Conservation (phyloP, 2,797 vertebrate species). For the Chromis chromis region DNA sequence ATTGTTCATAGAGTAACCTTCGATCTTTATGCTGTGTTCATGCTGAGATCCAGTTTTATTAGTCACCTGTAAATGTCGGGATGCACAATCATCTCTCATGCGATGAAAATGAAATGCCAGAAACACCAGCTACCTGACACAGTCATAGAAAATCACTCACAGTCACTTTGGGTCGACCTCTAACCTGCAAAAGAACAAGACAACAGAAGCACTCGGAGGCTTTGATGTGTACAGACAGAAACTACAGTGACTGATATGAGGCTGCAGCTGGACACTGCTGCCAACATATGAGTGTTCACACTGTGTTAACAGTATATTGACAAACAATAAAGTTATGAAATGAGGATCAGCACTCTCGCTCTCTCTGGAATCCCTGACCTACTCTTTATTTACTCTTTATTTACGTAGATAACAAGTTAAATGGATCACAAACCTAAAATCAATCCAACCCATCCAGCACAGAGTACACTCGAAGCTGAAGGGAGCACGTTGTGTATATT, state of each 20-base stretch:
- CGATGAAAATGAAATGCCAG: conserved; percentile 32
- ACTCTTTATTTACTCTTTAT: not conserved
- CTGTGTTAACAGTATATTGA: not conserved
- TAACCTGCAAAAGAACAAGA: conserved; percentile 9
- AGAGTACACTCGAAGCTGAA: not conserved
- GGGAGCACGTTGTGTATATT: not conserved
- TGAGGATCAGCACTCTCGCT: not conserved
- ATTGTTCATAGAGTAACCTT: conserved; percentile 17
- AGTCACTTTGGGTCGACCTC: conserved; percentile 13
- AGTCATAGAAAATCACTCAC: not conserved
- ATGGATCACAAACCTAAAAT: not conserved
- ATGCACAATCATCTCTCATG: conserved; percentile 28
- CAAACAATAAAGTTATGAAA: not conserved
- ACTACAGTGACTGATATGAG: not conserved
- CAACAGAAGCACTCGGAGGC: conserved; percentile 1
- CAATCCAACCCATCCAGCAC: not conserved
- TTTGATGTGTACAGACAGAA: conserved; percentile 15
- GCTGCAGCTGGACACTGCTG: not conserved
- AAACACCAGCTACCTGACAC: not conserved
- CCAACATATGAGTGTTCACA: not conserved
- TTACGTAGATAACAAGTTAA: not conserved
- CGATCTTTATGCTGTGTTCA: conserved; percentile 1
- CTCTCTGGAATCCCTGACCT: not conserved
- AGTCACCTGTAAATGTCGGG: conserved; percentile 23
- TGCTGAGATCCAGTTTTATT: not conserved